Conservation (phyloP, 2,888 invertebrate species). For the Amitus sp. region DNA sequence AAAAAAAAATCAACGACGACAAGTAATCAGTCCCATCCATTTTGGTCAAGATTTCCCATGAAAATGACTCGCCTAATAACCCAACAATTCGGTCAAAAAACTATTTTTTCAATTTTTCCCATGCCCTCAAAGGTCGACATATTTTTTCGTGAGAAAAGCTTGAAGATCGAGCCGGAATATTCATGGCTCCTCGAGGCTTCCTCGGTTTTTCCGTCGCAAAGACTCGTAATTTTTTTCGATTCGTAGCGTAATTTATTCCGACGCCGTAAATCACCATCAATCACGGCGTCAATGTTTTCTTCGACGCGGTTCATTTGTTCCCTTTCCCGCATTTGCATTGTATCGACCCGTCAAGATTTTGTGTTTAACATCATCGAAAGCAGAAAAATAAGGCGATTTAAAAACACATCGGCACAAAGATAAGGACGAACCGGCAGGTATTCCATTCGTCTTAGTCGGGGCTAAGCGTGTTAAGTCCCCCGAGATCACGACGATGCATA, state of each 20-base stretch:
- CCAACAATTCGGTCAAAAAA: too few species aligned
- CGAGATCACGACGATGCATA: constrained; percentile 52
- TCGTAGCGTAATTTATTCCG: neutral
- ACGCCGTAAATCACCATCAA: neutral
- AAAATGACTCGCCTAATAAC: too few species aligned
- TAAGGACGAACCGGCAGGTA: constrained; percentile 42
- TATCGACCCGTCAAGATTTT: neutral
- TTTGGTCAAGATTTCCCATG: too few species aligned
- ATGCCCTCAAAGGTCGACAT: too few species aligned
- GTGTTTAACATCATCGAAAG: constrained; percentile 23
- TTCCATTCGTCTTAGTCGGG: constrained; percentile 51
- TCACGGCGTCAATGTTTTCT: neutral
- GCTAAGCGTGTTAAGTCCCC: constrained; percentile 43
- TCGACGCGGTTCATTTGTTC: neutral
- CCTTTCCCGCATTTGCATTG: neutral
- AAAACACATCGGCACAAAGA: constrained; percentile 46
- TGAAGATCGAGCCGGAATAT: too few species aligned
- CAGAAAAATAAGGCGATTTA: constrained; percentile 31
- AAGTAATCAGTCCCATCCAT: too few species aligned
- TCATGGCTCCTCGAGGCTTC: too few species aligned
- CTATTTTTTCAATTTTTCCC: too few species aligned
- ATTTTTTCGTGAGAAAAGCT: too few species aligned
- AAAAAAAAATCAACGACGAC: too few species aligned
- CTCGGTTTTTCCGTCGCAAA: too few species aligned
- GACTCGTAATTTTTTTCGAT: too few species aligned